Evolutionary conservation across 2,113 vertebrate genomes (phyloP), one percentile per base, ranked within the genome.

Genomic region (Mobula hypostoma): DNA sequence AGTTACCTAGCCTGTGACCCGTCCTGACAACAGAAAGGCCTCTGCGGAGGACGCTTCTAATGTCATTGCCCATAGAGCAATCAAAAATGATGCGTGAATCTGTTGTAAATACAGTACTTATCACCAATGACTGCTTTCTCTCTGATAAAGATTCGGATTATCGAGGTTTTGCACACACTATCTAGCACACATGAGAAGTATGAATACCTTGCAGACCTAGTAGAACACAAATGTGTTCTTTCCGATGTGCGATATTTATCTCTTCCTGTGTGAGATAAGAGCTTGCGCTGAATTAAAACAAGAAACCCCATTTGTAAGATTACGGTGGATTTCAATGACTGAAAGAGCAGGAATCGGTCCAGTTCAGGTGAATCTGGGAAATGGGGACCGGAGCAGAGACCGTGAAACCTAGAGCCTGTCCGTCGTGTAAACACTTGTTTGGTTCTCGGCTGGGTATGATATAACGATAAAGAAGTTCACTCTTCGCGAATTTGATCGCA

Each of bases 361-460:
- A 74, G 48, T 93, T 93, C 91, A 74, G 24, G 40, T 93, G 68
- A 40, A 6, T 56, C 40, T 36, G 68, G 68, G 29, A 70, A 56
- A 24, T 29, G 70, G 70, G 32, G 56, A 56, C 70, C 27, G 68
- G 15, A 3, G 72, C 72, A 74, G 68, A 1, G 72, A 74, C 72
- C 21, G 5, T 74, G 21, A 74, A 97, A 40, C 96, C 97, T 48
- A 97, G 95, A 94, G 97, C 83, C 66, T 97, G 96, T n/a, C 96
- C 27, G 3, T 27, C 56, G 11, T 87, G 83, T 11, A 87, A 48
- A 24, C 48, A 61, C 24, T 7, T 4, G 76, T 77, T 7, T 2
- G 14, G 32, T 36, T 77, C 29, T 8, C 7, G 9, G 29, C 0
- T 36, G 77, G n/a, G n/a, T 32, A 5, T 11, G 14, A 3, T 36